Base-by-base conservation (phyloP, 2,888 invertebrate species). In the Spicauda simplicius region DNA sequence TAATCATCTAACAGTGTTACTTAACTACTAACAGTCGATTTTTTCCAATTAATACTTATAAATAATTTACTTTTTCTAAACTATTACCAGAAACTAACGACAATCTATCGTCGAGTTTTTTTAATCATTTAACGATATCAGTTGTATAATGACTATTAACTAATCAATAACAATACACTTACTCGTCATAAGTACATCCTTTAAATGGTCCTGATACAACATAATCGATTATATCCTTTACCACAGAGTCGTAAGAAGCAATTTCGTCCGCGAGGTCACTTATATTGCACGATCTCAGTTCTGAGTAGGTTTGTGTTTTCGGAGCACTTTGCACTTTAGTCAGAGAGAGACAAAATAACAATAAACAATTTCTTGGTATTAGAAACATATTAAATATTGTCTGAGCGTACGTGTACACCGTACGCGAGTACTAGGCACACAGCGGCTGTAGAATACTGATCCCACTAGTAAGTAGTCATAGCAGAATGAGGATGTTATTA, bases 121-220 rank as follows among this genome's bases (percentile, higher is more conserved):
- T n/a, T n/a, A n/a, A n/a, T n/a, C n/a, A n/a, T n/a, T n/a, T n/a
- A n/a, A n/a, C n/a, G n/a, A n/a, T n/a, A n/a, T n/a, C n/a, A n/a
- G n/a, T 33, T 7, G 8, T 33, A 4, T 41, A 14, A 14, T 14
- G 14, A 45, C 0, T 45, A 45, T 0, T 11, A 45, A 45, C 14
- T 10, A n/a, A 45, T 45, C 11, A 41, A 5, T 45, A 50, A 8
- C 41, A 20, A 37, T 18, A 45, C 19, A 25, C 88, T 88, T 70
- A 92, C 93, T 92, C 94, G 20, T 92, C 77, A 82, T 94, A 95
- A 0, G 95, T 94, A 76, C 87, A 90, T 64, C 94, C 94, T 84
- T 94, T 94, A 74, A 94, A 95, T 0, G 88, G 83, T 1, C 95
- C 95, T 57, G 83, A 76, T 0, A 90, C 74, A 4, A 92, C 85